Evolutionary conservation across 2,888 invertebrate genomes (phyloP).

Genomic region (Desoria tigrina): DNA sequence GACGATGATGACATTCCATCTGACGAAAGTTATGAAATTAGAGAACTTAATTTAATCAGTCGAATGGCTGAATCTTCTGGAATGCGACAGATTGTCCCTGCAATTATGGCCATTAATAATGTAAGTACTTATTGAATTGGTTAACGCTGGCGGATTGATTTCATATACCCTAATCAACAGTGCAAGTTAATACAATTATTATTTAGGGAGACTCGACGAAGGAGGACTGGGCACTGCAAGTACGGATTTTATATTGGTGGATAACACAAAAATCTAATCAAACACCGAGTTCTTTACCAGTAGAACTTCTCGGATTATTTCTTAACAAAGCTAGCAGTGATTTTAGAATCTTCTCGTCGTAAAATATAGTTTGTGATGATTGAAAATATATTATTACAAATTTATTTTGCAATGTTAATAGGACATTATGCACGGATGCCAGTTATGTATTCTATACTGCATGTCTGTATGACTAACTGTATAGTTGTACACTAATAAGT

Average conservation of each 20-base stretch:
- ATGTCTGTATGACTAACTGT: too few relatives aligned
- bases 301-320: constrained; percentile 30
- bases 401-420: too few relatives aligned
- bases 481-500: too few relatives aligned
- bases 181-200: too few relatives aligned
- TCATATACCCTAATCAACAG: too few relatives aligned
- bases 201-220: constrained; percentile 38
- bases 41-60: constrained; percentile 44
- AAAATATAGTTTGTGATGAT: too few relatives aligned
- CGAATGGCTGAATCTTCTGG: constrained; percentile 46
- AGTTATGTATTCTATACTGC: too few relatives aligned
- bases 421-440: too few relatives aligned
- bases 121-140: constrained; percentile 29
- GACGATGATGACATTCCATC: constrained; percentile 32
- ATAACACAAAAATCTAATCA: constrained; percentile 15
- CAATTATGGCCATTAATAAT: constrained; percentile 43
- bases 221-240: constrained; percentile 46
- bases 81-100: constrained; percentile 41
- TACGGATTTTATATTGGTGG: constrained; percentile 49
- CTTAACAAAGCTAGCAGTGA: constrained; percentile 30
- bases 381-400: too few relatives aligned
- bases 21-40: constrained; percentile 42
- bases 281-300: constrained; percentile 26
- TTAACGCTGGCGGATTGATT: neutral
- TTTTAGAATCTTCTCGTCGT: constrained; percentile 21